A percentile compares a stretch with the other conserved stretches of the same genome.
phyloP scores from a whole-genome alignment of 2,797 vertebrate species.

The Artibeus lituratus region DNA sequence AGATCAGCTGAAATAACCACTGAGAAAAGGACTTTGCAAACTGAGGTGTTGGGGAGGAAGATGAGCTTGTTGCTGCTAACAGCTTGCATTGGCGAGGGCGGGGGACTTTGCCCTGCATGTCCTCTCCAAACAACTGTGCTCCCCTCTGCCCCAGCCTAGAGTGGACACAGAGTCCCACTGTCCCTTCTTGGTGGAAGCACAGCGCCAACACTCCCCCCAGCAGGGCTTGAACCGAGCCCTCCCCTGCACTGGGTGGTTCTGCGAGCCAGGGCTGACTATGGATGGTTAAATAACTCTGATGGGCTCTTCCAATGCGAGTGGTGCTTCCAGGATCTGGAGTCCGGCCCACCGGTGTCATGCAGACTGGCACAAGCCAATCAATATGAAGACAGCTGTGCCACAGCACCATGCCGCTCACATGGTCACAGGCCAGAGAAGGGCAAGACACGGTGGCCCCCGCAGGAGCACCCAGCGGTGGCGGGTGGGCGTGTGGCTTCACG shows the following conservation, averaged over 20 bases:
- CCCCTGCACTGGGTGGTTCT: fast-evolving
- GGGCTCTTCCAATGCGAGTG: neutral
- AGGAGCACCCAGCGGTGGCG: fast-evolving
- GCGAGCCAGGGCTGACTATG: neutral
- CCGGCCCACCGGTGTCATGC: neutral
- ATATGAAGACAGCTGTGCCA: neutral
- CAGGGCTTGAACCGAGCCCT: neutral
- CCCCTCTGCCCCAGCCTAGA: neutral
- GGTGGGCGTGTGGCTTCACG: neutral
- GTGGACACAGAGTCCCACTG: neutral
- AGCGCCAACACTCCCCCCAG: neutral
- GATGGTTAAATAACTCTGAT: neutral
- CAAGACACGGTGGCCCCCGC: fast-evolving
- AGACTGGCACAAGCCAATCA: neutral
- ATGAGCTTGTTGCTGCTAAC: neutral
- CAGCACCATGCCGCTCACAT: fast-evolving
- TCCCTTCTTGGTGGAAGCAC: neutral
- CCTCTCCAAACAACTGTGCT: neutral
- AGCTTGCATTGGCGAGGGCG: too few relatives aligned
- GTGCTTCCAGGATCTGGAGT: neutral
- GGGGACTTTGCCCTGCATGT: neutral
- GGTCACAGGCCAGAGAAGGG: neutral
- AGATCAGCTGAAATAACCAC: neutral
- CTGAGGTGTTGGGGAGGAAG: neutral
- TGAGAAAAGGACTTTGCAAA: neutral